phyloP scores from a whole-genome alignment of 2,888 invertebrate genomes.

The Nomada goodeniana region DNA sequence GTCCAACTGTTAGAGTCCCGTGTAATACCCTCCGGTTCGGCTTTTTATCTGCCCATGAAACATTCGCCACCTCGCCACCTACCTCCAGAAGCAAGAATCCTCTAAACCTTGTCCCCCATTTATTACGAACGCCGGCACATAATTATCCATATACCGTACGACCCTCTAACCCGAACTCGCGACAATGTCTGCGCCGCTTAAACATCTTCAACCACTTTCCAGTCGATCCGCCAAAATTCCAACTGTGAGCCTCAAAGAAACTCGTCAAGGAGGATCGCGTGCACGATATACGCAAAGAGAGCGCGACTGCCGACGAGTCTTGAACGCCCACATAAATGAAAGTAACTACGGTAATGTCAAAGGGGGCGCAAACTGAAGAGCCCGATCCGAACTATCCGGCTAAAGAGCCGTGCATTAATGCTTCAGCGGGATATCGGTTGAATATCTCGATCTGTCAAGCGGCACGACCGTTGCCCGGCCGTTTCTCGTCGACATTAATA shows the following conservation, averaged over 20 bases:
- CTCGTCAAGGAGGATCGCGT: no score
- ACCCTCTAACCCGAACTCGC: not conserved
- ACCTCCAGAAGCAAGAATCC: not conserved
- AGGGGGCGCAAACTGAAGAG: not conserved
- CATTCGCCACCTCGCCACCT: not conserved
- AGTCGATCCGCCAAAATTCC: not conserved
- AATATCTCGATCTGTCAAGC: slow-evolving; percentile 34
- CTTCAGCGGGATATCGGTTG: slow-evolving; percentile 14
- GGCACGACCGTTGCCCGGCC: slow-evolving; percentile 13
- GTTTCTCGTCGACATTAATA: slow-evolving; percentile 39
- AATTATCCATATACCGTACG: not conserved
- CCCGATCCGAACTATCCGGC: slow-evolving; percentile 10
- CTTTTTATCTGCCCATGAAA: not conserved
- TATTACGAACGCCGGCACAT: slow-evolving; percentile 4
- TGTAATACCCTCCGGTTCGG: not conserved
- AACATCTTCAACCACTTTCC: not conserved
- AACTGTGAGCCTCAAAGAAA: not conserved
- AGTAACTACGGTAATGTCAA: not conserved
- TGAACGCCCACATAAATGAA: not conserved
- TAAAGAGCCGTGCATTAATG: slow-evolving; percentile 14
- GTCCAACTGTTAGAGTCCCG: no score
- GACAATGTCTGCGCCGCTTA: not conserved
- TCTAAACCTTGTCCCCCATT: not conserved
- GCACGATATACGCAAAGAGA: no score
- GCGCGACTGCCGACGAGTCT: no score